Evolutionary conservation across 2,113 vertebrate species (phyloP).

Genomic region (Aix galericulata): DNA sequence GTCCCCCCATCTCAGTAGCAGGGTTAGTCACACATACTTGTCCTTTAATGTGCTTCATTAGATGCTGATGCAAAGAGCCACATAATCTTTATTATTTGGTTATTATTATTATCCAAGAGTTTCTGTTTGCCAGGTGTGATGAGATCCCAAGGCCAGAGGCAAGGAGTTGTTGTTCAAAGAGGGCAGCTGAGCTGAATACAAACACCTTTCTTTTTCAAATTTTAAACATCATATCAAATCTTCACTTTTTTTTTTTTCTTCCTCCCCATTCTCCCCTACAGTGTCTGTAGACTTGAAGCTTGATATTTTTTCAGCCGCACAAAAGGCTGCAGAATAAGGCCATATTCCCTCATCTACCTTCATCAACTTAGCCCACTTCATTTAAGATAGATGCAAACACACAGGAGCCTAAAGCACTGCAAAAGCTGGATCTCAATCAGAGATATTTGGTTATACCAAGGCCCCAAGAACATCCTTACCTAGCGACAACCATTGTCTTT

Average conservation of each 20-base stretch:
- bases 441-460: constrained; percentile 8
- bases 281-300: background rate
- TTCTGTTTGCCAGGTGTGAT: background rate
- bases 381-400: background rate
- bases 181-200: background rate
- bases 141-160: background rate
- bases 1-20: background rate
- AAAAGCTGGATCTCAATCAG: constrained; percentile 32
- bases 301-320: background rate
- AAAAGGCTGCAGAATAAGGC: background rate
- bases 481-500: constrained; percentile 11
- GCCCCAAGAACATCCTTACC: constrained; percentile 47
- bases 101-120: background rate
- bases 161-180: background rate
- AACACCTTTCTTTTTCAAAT: background rate
- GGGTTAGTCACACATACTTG: background rate
- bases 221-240: background rate
- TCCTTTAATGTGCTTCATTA: background rate
- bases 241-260: background rate
- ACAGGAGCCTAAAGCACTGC: background rate
- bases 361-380: background rate
- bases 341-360: background rate
- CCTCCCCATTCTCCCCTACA: fast-evolving
- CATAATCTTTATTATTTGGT: background rate
- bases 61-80: background rate